These are phyloP conservation scores for Trididemnum clinides DNA, from an alignment of 23 tunicate genomes.

Conservation along the genomic window DNA sequence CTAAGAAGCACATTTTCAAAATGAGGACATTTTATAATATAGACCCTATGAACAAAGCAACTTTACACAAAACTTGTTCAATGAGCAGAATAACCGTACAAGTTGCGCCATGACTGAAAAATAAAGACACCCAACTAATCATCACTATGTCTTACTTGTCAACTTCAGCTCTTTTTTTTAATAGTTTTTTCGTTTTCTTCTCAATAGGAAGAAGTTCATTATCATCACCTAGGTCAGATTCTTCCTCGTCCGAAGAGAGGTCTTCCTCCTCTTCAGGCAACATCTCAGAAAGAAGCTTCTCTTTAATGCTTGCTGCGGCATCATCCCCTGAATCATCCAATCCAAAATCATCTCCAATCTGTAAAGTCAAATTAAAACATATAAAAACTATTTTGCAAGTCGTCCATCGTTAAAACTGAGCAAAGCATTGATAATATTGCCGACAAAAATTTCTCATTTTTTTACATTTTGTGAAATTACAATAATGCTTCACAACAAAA, in stretches of 20 bases:
- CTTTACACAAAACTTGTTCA: too few species aligned
- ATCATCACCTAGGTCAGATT: slow-evolving; percentile 12
- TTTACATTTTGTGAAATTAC: background rate
- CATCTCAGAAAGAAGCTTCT: slow-evolving; percentile 69
- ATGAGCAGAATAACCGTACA: too few species aligned
- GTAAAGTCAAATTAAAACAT: background rate
- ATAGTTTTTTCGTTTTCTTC: slow-evolving; percentile 29
- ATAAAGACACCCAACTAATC: too few species aligned
- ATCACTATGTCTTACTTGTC: slow-evolving; percentile 61
- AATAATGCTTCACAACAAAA: background rate
- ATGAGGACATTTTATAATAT: too few species aligned
- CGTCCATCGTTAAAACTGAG: too few species aligned
- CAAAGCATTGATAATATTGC: too few species aligned
- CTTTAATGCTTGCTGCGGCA: slow-evolving; percentile 42
- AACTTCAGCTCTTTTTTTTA: slow-evolving; percentile 37
- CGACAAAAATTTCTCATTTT: too few species aligned
- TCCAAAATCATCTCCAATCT: slow-evolving; percentile 49
- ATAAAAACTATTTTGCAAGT: background rate
- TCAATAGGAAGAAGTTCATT: slow-evolving; percentile 63
- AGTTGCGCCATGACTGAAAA: too few species aligned
- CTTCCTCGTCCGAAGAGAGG: slow-evolving; percentile 15
- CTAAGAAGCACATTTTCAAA: too few species aligned
- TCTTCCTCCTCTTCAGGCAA: slow-evolving; percentile 40
- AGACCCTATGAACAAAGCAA: too few species aligned
- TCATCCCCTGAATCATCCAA: slow-evolving; percentile 43